A percentile compares a stretch with the other conserved stretches of the same genome.
phyloP scores from a whole-genome alignment of 2,888 invertebrate genomes.

The Orthosia gracilis region DNA sequence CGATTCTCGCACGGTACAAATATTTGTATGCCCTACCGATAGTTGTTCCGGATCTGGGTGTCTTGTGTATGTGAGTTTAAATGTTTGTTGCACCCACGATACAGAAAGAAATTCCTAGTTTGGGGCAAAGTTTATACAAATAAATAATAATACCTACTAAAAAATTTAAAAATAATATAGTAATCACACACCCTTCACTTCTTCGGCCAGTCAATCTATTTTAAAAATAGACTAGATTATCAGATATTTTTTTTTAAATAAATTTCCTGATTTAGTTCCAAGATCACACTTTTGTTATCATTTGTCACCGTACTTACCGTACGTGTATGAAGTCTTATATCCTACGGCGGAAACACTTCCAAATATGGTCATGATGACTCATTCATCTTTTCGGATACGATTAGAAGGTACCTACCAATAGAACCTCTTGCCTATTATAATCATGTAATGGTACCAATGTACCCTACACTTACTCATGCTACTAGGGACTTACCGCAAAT shows the following conservation, averaged over 20 bases:
- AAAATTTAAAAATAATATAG: too few relatives aligned
- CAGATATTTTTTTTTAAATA: too few relatives aligned
- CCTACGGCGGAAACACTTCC: slow-evolving; percentile 41
- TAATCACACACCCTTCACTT: too few relatives aligned
- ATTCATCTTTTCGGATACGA: slow-evolving; percentile 38
- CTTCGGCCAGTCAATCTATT: background rate
- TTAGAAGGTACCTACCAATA: slow-evolving; percentile 12
- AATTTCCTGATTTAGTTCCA: background rate
- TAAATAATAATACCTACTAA: too few relatives aligned
- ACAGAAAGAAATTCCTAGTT: too few relatives aligned
- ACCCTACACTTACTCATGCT: slow-evolving; percentile 2
- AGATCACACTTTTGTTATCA: background rate
- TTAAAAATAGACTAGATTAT: background rate
- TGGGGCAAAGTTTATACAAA: too few relatives aligned
- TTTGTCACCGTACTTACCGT: background rate
- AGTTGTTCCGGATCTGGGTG: too few relatives aligned
- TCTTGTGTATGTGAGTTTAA: too few relatives aligned
- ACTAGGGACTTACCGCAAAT: background rate
- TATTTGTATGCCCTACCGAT: too few relatives aligned
- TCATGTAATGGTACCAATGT: too few relatives aligned
- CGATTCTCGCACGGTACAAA: too few relatives aligned
- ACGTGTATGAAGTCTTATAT: background rate
- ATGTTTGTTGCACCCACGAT: too few relatives aligned
- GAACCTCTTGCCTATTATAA: background rate
- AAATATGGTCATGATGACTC: slow-evolving; percentile 52